Base-by-base conservation (phyloP, 2,797 vertebrate species). In the Spheniscus humboldti region DNA sequence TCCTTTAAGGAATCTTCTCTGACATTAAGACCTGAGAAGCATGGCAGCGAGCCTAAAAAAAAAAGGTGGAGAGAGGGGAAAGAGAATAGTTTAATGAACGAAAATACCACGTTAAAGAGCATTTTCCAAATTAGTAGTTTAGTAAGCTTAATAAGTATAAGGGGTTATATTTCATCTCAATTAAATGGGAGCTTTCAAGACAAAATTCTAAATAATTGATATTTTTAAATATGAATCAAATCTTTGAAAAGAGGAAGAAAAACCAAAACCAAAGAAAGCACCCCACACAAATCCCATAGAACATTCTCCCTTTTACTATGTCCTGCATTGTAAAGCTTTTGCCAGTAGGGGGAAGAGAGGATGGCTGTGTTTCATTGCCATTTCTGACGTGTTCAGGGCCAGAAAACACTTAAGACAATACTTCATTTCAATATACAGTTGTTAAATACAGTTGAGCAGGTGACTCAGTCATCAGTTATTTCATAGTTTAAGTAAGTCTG, bases 1-100 rank as follows among this genome's bases (percentile, higher is more conserved):
- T 91, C 81, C 84, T 96, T 99, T 98, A 99, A 43, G 99, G 99
- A 97, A 99, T 99, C 97, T 98, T 98, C 92, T 99, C 99, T 16
- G 99, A 98, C 88, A 91, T 96, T 60, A 99, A 97, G 27, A 98
- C 96, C 95, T 97, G 98, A 91, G 99, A 99, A 96, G 98, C 98
- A 81, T 66, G 85, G 91, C 98, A 98, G 37, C 98, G 94, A 43
- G 94, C 98, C 99, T 99, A 98, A 98, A 97, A 88, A 35, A 97
- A 88, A 37, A 71, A 90, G 7, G n/a, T 30, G 13, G 9, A 14
- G 17, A 89, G 43, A 85, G 13, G 19, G 19, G 37, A 66, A 82
- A 69, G 4, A 48, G 18, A 81, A 33, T 18, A 77, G 2, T 47
- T 93, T 35, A 66, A 47, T 31, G 7, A 87, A 72, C 1, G 2